Conservation (phyloP, 2,797 vertebrate species). For the Peromyscus melanophrys region DNA sequence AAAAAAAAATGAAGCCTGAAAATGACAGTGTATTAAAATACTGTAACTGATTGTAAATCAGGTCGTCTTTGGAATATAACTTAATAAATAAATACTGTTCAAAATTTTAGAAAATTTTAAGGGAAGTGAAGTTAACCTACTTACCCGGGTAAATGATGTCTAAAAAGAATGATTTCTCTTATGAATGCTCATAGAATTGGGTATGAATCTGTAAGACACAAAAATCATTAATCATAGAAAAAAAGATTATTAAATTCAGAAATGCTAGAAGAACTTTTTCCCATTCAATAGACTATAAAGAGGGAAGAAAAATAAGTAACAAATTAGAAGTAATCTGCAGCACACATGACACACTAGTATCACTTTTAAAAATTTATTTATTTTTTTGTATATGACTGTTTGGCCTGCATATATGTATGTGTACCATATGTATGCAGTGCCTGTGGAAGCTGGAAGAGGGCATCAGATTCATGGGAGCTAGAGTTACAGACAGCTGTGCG, state of each 20-base stretch:
- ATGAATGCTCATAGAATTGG: not conserved
- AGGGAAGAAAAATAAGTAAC: constrained; percentile 20
- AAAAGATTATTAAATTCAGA: not conserved
- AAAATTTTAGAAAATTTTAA: constrained; percentile 10
- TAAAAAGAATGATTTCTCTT: constrained; percentile 41
- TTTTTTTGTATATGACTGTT: not conserved
- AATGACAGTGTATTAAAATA: constrained; percentile 33
- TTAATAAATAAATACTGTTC: not conserved
- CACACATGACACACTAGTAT: not conserved
- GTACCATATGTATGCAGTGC: not conserved
- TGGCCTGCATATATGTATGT: not conserved
- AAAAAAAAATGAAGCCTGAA: not conserved
- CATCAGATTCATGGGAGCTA: not conserved
- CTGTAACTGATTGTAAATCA: constrained; percentile 9
- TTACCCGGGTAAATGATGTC: constrained; percentile 9
- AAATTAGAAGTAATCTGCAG: constrained; percentile 15
- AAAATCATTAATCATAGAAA: not conserved
- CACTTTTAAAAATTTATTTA: not conserved
- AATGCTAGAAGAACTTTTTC: constrained; percentile 43
- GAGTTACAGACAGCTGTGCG: not conserved
- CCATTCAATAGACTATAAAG: not conserved
- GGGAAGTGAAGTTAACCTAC: not conserved
- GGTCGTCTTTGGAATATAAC: not conserved
- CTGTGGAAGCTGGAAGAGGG: not conserved
- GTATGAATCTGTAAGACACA: constrained; percentile 26